These are phyloP conservation scores for Polyommatus icarus DNA, from an alignment of 2,888 invertebrate genomes.

Conservation along the genomic window DNA sequence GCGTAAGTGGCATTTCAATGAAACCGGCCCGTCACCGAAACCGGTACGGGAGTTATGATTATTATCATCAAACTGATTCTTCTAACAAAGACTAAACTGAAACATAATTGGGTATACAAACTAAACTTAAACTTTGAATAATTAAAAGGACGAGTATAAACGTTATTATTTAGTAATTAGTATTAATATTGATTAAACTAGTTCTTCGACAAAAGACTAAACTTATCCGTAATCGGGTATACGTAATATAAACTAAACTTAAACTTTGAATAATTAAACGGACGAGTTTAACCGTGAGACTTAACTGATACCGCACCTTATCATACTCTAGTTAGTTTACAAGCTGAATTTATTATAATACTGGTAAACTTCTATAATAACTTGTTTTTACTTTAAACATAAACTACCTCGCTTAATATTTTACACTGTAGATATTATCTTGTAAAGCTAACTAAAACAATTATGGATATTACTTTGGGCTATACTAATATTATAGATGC, in stretches of 20 bases:
- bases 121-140: neutral
- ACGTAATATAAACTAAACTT: neutral
- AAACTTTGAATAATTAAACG: conserved; percentile 19
- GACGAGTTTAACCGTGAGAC: neutral
- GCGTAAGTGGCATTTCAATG: too few species aligned
- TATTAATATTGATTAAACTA: too few species aligned
- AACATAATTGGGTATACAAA: too few species aligned
- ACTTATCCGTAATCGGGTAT: neutral
- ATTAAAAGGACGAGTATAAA: neutral
- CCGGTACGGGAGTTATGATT: too few species aligned
- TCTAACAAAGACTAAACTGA: too few species aligned
- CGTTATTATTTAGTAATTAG: too few species aligned
- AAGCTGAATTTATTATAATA: conserved; percentile 2
- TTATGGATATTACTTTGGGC: too few species aligned
- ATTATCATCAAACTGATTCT: too few species aligned
- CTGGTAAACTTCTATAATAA: neutral
- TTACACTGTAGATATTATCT: neutral
- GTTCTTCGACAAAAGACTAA: neutral
- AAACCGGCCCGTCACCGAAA: too few species aligned
- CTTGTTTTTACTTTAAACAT: neutral
- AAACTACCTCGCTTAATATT: neutral
- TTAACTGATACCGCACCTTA: neutral
- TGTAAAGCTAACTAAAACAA: neutral
- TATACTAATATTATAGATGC: too few species aligned
- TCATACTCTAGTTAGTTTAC: neutral